Conservation (phyloP, 2,888 invertebrate genomes). For the Athrips mouffetella region DNA sequence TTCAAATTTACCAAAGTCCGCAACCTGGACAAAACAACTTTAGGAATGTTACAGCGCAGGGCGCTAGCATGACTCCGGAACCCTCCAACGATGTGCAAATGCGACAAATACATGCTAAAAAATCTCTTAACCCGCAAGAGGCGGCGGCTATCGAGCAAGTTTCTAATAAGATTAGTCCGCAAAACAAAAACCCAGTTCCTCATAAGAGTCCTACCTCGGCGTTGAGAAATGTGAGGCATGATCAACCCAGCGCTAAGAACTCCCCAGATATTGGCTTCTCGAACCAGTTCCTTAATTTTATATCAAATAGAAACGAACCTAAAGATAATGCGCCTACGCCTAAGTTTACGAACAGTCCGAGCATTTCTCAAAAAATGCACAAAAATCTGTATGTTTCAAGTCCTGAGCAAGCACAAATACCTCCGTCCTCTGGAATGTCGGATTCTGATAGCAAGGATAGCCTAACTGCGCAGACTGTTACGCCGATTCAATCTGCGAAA, state of each 20-base stretch:
- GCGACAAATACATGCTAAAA: slow-evolving; percentile 39
- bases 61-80: slow-evolving; percentile 38
- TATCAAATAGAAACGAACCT: slow-evolving; percentile 72
- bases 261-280: slow-evolving; percentile 71
- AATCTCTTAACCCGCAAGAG: slow-evolving; percentile 37
- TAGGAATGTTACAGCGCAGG: slow-evolving; percentile 39
- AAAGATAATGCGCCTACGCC: slow-evolving; percentile 76
- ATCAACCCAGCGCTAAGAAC: slow-evolving; percentile 64
- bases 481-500: slow-evolving; percentile 68
- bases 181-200: slow-evolving; percentile 42
- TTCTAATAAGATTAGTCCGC: slow-evolving; percentile 38
- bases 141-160: slow-evolving; percentile 36
- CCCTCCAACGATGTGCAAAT: slow-evolving; percentile 40
- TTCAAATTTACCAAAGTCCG: slow-evolving; percentile 70
- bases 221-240: slow-evolving; percentile 66
- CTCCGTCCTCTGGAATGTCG: slow-evolving; percentile 70
- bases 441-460: slow-evolving; percentile 73
- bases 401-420: slow-evolving; percentile 73
- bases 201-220: slow-evolving; percentile 64
- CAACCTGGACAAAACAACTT: slow-evolving; percentile 51
- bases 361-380: slow-evolving; percentile 73
- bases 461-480: slow-evolving; percentile 63
- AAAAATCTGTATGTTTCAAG: slow-evolving; percentile 74
- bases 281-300: slow-evolving; percentile 70
- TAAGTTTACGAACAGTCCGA: slow-evolving; percentile 73